A percentile compares a stretch with the other conserved stretches of the same genome.
Evolutionary conservation across 2,888 invertebrate species (phyloP).

Genomic region (Molorchus minor): DNA sequence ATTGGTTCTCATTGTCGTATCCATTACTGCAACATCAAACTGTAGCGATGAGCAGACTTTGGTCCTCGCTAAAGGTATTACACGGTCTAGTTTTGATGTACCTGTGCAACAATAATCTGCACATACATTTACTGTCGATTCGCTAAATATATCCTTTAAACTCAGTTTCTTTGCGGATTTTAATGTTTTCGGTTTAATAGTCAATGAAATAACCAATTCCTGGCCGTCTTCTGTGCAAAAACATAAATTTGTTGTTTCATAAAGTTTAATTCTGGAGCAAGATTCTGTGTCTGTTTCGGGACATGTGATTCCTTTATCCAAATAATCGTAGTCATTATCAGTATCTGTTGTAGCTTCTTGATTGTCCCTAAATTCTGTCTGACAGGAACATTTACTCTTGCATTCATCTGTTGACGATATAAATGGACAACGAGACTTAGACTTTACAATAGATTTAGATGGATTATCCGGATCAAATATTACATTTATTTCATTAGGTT

Average conservation of each 20-base stretch:
- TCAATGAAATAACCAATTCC: constrained; percentile 44
- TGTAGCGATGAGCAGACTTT: constrained; percentile 49
- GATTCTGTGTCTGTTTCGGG: background rate
- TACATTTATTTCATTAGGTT: constrained; percentile 7
- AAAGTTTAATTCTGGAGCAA: constrained; percentile 34
- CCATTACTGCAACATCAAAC: constrained; percentile 46
- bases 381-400: background rate
- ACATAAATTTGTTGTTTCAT: constrained; percentile 43
- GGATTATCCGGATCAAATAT: constrained; percentile 13
- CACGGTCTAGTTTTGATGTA: constrained; percentile 26
- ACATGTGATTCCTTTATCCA: background rate
- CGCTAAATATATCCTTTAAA: constrained; percentile 42
- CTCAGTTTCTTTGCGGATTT: constrained; percentile 24
- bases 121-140: constrained; percentile 21
- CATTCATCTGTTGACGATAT: background rate
- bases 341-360: background rate
- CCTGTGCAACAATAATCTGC: constrained; percentile 3
- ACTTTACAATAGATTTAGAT: constrained; percentile 6
- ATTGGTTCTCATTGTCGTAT: constrained; percentile 40
- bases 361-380: background rate
- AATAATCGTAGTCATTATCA: background rate
- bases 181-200: constrained; percentile 33
- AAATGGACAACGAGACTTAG: background rate
- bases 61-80: constrained; percentile 44
- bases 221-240: constrained; percentile 41